These are phyloP conservation scores for Ophioninae sp. DNA, from an alignment of 2,888 invertebrate species.

Conservation along the genomic window DNA sequence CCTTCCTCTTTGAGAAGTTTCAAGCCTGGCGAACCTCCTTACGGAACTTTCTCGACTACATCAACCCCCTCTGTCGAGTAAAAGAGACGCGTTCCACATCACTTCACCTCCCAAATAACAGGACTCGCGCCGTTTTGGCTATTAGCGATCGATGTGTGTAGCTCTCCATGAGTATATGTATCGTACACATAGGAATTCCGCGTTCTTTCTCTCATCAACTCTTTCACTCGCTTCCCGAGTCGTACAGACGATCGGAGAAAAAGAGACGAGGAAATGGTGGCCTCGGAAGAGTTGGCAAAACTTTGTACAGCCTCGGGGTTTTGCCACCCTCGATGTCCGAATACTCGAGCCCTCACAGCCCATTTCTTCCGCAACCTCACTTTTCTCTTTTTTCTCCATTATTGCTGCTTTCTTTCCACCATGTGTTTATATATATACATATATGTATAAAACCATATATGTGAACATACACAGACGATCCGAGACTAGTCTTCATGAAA, in stretches of 20 bases:
- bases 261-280: conserved; percentile 16
- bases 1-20: conserved; percentile 62
- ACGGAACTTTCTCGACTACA: conserved; percentile 43
- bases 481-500: conserved; percentile 48
- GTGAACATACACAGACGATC: conserved; percentile 25
- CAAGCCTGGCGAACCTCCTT: conserved; percentile 58
- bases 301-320: conserved; percentile 55
- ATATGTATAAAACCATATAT: background rate
- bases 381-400: conserved; percentile 17
- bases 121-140: conserved; percentile 5
- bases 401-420: conserved; percentile 26
- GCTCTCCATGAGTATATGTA: background rate
- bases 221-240: conserved; percentile 51
- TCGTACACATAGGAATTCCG: conserved; percentile 15
- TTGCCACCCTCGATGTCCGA: conserved; percentile 61
- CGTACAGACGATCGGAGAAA: conserved; percentile 50
- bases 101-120: conserved; percentile 4
- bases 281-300: conserved; percentile 60
- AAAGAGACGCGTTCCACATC: conserved; percentile 18
- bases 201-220: conserved; percentile 47
- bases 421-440: conserved; percentile 15
- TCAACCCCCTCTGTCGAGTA: conserved; percentile 1
- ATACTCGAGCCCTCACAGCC: conserved; percentile 59
- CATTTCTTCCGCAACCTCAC: conserved; percentile 46
- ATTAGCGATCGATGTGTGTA: background rate